A percentile compares a stretch with the other conserved stretches of the same genome.
phyloP scores from a whole-genome alignment of 64 coral and sea anemone genomes.

The Astreopora myriophthalma region DNA sequence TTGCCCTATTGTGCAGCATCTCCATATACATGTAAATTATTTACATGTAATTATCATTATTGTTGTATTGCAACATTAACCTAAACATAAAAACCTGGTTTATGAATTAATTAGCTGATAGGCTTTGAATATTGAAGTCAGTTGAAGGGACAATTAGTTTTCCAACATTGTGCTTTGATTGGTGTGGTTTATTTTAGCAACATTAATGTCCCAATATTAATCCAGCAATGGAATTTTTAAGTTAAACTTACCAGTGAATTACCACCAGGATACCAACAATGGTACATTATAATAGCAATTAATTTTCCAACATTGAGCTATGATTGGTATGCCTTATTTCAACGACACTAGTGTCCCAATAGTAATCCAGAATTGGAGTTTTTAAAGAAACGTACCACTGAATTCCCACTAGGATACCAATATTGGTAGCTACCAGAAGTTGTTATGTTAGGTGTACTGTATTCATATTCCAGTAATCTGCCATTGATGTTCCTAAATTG shows the following conservation, averaged over 20 bases:
- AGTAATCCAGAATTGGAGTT: constrained; percentile 11
- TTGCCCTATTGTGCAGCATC: constrained; percentile 3
- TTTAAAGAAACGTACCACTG: constrained; percentile 6
- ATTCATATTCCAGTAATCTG: constrained; percentile 2
- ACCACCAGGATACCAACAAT: background rate
- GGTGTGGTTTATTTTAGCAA: background rate
- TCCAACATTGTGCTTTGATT: constrained; percentile 17
- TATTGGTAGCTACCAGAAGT: constrained; percentile 13
- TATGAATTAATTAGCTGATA: constrained; percentile 8
- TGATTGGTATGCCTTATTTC: constrained; percentile 9
- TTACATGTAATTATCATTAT: constrained; percentile 11
- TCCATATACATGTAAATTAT: background rate
- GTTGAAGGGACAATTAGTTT: constrained; percentile 19
- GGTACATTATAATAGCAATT: background rate
- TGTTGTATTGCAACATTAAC: background rate
- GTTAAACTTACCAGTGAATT: constrained; percentile 10
- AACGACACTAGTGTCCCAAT: background rate
- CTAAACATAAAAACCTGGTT: constrained; percentile 6
- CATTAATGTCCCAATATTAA: constrained; percentile 13
- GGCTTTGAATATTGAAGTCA: constrained; percentile 18
- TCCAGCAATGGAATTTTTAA: constrained; percentile 6
- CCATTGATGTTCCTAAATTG: background rate
- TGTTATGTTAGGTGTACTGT: background rate
- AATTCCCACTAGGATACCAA: constrained; percentile 21
- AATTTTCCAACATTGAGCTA: background rate